Evolutionary conservation across 2,113 vertebrate genomes (phyloP), one percentile per base, ranked within the genome.

Genomic region (rabbit (Oryctolagus cuniculus)): DNA sequence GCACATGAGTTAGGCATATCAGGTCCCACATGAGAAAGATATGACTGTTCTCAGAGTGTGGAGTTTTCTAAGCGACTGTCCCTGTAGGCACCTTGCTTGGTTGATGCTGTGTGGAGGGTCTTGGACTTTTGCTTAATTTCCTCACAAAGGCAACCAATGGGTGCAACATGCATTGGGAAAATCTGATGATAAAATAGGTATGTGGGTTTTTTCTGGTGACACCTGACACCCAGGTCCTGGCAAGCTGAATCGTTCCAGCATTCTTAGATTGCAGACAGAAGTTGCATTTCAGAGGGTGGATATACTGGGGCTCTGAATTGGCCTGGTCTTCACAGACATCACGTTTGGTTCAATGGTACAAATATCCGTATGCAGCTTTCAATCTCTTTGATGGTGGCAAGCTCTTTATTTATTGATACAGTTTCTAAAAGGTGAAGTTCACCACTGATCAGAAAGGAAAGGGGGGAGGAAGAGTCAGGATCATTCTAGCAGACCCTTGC

Each of bases 201-300:
- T 96, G 94, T 79, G 97, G 93, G 94, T 95, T 98, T 97, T 95
- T 95, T 96, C 80, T 31, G 0, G 92, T 98, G 97, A 97, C 97
- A 94, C 93, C 97, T 97, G 93, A 96, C 96, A 97, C 90, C 1
- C 0, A 97, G 97, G 97, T 95, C 96, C 97, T 96, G 95, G 67
- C 88, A 96, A 97, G 92, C 97, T 93, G 96, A 69, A 93, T 91
- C 92, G 96, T 87, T 95, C 85, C 55, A 15, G 19, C 55, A 93
- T 95, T 96, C 98, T 98, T 96, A 95, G 97, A 97, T 97, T 97
- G 96, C 95, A 92, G 97, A 96, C 55, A 81, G 93, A 97, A 97
- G 96, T 90, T 96, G 97, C n/a, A 44, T 51, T 15, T n/a, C 3
- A 6, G 17, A 64, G 51, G 97, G 96, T 87, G 94, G 70, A 92